Conservation (phyloP, 1,140 invertebrate genomes). For the Acromyrmex echinatior region DNA sequence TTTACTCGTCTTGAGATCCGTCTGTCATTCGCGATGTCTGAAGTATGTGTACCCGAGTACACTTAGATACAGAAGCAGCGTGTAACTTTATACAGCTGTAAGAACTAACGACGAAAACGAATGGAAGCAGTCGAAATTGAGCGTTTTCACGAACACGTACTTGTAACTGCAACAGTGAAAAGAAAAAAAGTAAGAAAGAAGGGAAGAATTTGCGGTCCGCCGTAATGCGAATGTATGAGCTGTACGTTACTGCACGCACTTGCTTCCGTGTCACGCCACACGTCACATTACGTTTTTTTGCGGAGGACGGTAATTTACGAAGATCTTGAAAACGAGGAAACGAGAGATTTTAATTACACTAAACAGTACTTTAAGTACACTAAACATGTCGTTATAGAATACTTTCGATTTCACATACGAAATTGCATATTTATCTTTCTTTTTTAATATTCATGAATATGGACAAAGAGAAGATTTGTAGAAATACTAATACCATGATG, state of each 20-base stretch:
- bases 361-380: no score
- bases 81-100: constrained; percentile 63
- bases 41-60: constrained; percentile 26
- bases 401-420: background rate
- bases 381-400: background rate
- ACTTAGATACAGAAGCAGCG: constrained; percentile 19
- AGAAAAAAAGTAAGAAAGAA: constrained; percentile 30
- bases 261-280: constrained; percentile 25
- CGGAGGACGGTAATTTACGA: background rate
- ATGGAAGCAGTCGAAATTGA: constrained; percentile 62
- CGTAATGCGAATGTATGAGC: constrained; percentile 38
- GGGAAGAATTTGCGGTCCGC: constrained; percentile 30
- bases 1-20: constrained; percentile 10
- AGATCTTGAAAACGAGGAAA: background rate
- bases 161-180: constrained; percentile 38
- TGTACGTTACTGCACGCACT: constrained; percentile 23
- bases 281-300: background rate
- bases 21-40: background rate
- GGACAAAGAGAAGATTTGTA: background rate
- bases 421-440: background rate
- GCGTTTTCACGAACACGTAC: constrained; percentile 58
- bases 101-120: constrained; percentile 23
- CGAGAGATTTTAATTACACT: constrained; percentile 32
- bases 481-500: background rate
- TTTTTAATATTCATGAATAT: background rate